These are phyloP conservation scores for Nicator chloris DNA, from an alignment of 2,113 vertebrate species.

Conservation along the genomic window DNA sequence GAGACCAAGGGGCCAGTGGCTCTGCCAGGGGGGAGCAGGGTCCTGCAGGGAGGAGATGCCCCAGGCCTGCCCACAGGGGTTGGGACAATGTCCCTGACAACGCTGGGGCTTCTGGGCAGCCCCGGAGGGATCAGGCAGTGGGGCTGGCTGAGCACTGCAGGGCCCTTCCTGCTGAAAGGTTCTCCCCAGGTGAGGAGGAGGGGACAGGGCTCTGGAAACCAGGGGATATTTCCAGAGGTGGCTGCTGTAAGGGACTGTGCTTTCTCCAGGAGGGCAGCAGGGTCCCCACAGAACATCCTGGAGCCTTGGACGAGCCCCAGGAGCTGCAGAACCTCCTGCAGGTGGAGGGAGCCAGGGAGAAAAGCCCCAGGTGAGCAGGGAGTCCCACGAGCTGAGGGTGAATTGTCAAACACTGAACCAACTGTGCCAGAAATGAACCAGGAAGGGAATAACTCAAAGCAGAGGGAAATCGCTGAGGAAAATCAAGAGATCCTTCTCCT, in stretches of 20 bases:
- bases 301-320: neutral
- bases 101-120: fast-evolving
- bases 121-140: neutral
- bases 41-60: fast-evolving
- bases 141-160: fast-evolving
- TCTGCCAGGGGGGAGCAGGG: neutral
- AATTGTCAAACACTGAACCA: neutral
- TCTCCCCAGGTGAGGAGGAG: neutral
- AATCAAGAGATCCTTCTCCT: neutral
- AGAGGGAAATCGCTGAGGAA: neutral
- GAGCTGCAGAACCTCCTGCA: neutral
- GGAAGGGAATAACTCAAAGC: neutral
- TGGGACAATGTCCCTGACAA: neutral
- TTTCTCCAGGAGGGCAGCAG: neutral
- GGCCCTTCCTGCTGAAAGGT: neutral
- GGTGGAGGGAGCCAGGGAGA: neutral
- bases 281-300: neutral
- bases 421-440: neutral
- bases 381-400: too few species aligned
- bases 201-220: neutral
- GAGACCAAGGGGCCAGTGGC: neutral
- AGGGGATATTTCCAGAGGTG: fast-evolving
- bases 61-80: neutral
- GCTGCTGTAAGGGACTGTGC: fast-evolving
- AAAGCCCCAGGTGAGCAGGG: neutral